Conservation (phyloP, 1,140 invertebrate genomes). For the Drosophila triauraria region DNA sequence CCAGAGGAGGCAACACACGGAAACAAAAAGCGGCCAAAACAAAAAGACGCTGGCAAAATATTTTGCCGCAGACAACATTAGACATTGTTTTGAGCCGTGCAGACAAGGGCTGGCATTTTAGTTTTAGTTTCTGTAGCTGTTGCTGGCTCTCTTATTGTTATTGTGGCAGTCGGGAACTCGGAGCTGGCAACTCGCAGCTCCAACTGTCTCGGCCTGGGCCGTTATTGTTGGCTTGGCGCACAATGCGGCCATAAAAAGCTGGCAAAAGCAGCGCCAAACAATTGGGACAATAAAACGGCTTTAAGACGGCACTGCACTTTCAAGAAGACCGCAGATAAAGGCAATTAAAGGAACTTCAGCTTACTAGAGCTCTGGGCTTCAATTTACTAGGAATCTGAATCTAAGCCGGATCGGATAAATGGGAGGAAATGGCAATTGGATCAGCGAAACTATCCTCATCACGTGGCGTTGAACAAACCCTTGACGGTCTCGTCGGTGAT, state of each 20-base stretch:
- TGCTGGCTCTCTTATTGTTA: slow-evolving; percentile 27
- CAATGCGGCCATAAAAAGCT: slow-evolving; percentile 76
- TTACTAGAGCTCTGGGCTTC: slow-evolving; percentile 30
- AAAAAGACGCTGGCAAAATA: slow-evolving; percentile 70
- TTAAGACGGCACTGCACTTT: slow-evolving; percentile 46
- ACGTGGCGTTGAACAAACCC: slow-evolving; percentile 69
- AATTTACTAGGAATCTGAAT: slow-evolving; percentile 11
- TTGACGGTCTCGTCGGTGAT: slow-evolving; percentile 71
- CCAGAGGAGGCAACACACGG: slow-evolving; percentile 10
- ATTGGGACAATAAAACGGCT: slow-evolving; percentile 80
- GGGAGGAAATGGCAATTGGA: background rate
- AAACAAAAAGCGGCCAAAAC: slow-evolving; percentile 30
- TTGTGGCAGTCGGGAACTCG: slow-evolving; percentile 20
- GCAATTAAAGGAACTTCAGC: slow-evolving; percentile 52
- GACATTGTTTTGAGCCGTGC: slow-evolving; percentile 79
- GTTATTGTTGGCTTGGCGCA: slow-evolving; percentile 59
- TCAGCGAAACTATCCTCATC: background rate
- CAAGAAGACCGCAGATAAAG: slow-evolving; percentile 49
- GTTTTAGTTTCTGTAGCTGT: slow-evolving; percentile 45
- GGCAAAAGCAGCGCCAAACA: slow-evolving; percentile 63
- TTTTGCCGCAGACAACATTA: slow-evolving; percentile 79
- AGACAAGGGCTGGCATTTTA: slow-evolving; percentile 67
- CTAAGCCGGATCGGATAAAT: background rate
- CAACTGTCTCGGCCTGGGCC: slow-evolving; percentile 43
- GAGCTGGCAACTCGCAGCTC: slow-evolving; percentile 32